Evolutionary conservation across 2,888 invertebrate genomes (phyloP), one percentile per base, ranked within the genome.

Genomic region (Parnassius mnemosyne): DNA sequence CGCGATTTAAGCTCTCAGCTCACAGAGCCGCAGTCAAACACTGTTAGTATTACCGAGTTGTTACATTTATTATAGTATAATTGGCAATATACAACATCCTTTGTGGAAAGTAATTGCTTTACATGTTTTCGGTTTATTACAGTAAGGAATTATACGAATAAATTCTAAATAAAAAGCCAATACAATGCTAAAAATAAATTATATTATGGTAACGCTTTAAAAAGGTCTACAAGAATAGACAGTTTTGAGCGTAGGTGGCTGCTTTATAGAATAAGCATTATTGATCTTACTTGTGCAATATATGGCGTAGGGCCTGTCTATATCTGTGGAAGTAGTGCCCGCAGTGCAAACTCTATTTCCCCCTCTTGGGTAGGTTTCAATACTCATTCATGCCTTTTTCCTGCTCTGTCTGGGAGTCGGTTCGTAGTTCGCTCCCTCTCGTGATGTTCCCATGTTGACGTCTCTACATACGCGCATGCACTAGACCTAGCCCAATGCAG

Each of bases 401-500:
- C 76, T 71, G 78, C 89, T 89, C 87, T 74, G 69, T 85, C 67
- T 78, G 75, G 76, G 72, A 71, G 73, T 70, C 63, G 66, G 72
- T 68, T 78, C 78, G 82, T 87, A 85, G 77, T 71, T 78, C 82
- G 82, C 73, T 89, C 89, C 85, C 79, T 71, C 80, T 88, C 84
- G 68, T 69, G 68, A 66, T 71, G 80, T 81, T 88, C 89, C 90
- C 86, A 87, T 82, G 87, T 88, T 86, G 82, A 77, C 79, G 80
- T 80, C 76, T 77, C 82, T 81, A 85, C 82, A 89, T 84, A 89
- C 86, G 86, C 86, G 86, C 85, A 87, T 86, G 83, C 83, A 87
- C 87, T 90, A 88, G 87, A 89, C 90, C 92, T 92, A 92, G 89
- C 89, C 87, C 91, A 92, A 91, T 92, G 92, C 92, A 90, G 90